Evolutionary conservation across 2,797 vertebrate species (phyloP).

Genomic region (Phoxinus dragarum): DNA sequence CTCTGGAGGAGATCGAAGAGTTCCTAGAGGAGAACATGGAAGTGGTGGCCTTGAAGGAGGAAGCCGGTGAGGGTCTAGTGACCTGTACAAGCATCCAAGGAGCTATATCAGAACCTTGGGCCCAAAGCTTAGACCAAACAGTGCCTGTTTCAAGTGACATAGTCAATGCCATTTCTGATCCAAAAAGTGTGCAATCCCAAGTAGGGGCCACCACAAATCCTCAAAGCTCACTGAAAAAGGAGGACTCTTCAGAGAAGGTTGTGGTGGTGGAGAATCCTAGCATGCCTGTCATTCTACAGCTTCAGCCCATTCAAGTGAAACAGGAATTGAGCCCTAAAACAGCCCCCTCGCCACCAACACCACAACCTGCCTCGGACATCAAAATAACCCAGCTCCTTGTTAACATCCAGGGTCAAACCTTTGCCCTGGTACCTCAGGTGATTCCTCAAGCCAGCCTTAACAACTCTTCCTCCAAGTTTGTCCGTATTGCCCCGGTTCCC

Average conservation of each 20-base stretch:
- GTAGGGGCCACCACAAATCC: background rate
- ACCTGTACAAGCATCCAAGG: slow-evolving; percentile 50
- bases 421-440: slow-evolving; percentile 91
- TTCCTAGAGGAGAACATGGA: slow-evolving; percentile 98
- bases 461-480: slow-evolving; percentile 86
- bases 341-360: slow-evolving; percentile 62
- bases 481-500: slow-evolving; percentile 93
- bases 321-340: slow-evolving; percentile 80
- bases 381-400: slow-evolving; percentile 93
- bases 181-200: slow-evolving; percentile 70
- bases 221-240: slow-evolving; percentile 42
- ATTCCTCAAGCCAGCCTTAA: slow-evolving; percentile 81
- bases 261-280: slow-evolving; percentile 66
- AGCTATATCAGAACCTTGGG: slow-evolving; percentile 69
- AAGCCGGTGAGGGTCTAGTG: slow-evolving; percentile 59
- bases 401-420: slow-evolving; percentile 96
- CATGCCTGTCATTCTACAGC: slow-evolving; percentile 88
- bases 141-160: slow-evolving; percentile 68
- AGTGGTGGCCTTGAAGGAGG: slow-evolving; percentile 77
- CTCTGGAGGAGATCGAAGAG: slow-evolving; percentile 97
- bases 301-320: slow-evolving; percentile 91
- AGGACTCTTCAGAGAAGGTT: slow-evolving; percentile 39
- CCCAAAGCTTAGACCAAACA: slow-evolving; percentile 77
- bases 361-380: slow-evolving; percentile 79
- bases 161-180: slow-evolving; percentile 68